Evolutionary conservation across 2,113 vertebrate genomes (phyloP).

Genomic region (Heptranchias perlo): DNA sequence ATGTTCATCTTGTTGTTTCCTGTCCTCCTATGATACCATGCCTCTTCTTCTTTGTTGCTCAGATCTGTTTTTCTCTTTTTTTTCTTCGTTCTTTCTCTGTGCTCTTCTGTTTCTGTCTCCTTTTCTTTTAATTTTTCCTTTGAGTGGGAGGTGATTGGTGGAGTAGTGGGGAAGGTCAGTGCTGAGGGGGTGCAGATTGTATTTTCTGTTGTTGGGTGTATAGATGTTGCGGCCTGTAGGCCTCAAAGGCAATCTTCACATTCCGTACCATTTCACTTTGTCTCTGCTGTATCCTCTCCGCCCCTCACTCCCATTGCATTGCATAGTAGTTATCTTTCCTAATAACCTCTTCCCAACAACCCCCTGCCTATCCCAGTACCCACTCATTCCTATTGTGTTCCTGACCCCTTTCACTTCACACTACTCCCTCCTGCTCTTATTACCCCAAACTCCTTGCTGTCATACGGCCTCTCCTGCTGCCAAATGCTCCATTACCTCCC

Average conservation of each 20-base stretch:
- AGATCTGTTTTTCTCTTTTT: not conserved
- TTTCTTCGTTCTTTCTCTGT: not conserved
- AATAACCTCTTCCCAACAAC: not conserved
- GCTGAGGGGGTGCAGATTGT: too few relatives aligned
- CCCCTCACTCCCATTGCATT: not conserved
- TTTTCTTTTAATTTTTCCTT: not conserved
- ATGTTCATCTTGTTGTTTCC: not conserved
- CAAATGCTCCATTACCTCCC: too few relatives aligned
- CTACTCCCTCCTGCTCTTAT: not conserved
- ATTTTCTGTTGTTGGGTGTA: too few relatives aligned
- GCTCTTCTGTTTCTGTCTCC: not conserved
- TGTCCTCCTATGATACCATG: too few relatives aligned
- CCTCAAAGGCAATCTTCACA: not conserved
- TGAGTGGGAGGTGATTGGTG: too few relatives aligned
- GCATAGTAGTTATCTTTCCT: not conserved
- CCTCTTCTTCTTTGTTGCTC: too few relatives aligned
- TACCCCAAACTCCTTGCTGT: not conserved
- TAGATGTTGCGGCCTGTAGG: too few relatives aligned
- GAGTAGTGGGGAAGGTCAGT: too few relatives aligned
- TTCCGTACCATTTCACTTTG: not conserved
- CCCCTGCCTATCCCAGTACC: not conserved
- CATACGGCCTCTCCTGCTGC: too few relatives aligned
- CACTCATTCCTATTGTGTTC: not conserved
- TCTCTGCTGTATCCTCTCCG: not conserved
- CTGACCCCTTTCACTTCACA: not conserved